Base-by-base conservation (phyloP, 2,888 invertebrate genomes). In the Uloborus plumipes region DNA sequence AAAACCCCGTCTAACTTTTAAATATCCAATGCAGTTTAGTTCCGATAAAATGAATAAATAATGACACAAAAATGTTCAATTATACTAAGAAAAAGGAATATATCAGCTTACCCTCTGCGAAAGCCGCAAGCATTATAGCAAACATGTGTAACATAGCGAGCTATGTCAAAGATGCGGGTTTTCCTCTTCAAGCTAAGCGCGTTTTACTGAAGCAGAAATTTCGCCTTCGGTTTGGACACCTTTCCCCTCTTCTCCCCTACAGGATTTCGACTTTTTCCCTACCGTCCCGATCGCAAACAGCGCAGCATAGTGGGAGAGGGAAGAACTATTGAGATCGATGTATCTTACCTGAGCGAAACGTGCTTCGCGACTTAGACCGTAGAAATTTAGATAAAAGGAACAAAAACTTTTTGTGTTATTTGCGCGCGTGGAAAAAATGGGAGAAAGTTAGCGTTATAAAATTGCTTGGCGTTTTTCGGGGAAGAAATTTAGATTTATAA, bases 191-290 rank as follows among this genome's bases (percentile, higher is more conserved):
- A 72, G 73, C 74, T 50, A 70, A 73, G 80, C 80, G 80, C 80
- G 80, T 80, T 80, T 80, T 74, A 80, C 73, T 74, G 80, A 74
- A 74, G 80, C 80, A 80, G 80, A 80, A 80, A 80, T 80, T 80
- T 69, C 59, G 80, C 73, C 31, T 73, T 79, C 62, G 53, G 67
- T 73, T 55, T 66, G 39, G 61, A 53, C 67, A 20, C 77, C 71
- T 49, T 75, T 64, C 67, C 77, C 77, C 70, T 22, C 39, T 70
- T 47, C 53, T 61, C 55, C 55, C 72, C 69, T 69, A 47, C 64
- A 69, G 69, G 31, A 59, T 51, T 26, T 66, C 62, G 50, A 53
- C 59, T 71, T 73, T 78, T 79, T 69, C 79, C 79, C 73, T 73
- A 62, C 61, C 22, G 39, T 79, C 61, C 73, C 61, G 71, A 61